Base-by-base conservation (phyloP, 2,888 invertebrate genomes). In the Nomada flava region DNA sequence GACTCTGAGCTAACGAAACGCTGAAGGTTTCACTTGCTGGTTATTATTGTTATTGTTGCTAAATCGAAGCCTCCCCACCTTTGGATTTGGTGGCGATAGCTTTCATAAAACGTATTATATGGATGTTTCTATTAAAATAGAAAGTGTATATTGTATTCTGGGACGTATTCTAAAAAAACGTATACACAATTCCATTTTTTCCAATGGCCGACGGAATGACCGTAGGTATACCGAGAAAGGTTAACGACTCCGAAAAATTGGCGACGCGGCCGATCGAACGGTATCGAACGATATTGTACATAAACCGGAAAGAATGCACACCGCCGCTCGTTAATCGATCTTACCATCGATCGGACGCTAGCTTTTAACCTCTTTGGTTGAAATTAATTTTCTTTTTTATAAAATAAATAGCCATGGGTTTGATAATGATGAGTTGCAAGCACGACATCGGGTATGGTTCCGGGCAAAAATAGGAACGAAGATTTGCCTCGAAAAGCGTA, bases 241-340 rank as follows among this genome's bases (percentile, higher is more conserved):
- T 79, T 69, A 59, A 64, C 44, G 76, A 67, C 77, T 44, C 5
- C 18, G 29, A 79, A 79, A 72, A 80, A 71, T 72, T 29, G 42
- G 11, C n/a, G 20, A 50, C 55, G 26, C 20, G 11, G 18, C 13
- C 65, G 26, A 67, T 67, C 13, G 55, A 67, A 53, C 36, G 44
- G 13, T 10, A 36, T 62, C 44, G 15, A 50, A 57, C 62, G 47
- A 47, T 15, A 47, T n/a, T n/a, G n/a, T 47, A 60, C 29, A 26
- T 26, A 67, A 70, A 47, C 67, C 29, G 5, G 15, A 50, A 53
- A 68, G 2, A 64, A 42, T 18, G 36, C 20, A 55, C 47, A 55
- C 36, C 59, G 52, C 5, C 47, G n/a, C n/a, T 2, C 53, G 18
- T 9, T 1, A 0, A 55, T 57, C 64, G 72, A 64, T 73, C 44